phyloP scores from a whole-genome alignment of 2,113 vertebrate species.

The Notothenia coriiceps region DNA sequence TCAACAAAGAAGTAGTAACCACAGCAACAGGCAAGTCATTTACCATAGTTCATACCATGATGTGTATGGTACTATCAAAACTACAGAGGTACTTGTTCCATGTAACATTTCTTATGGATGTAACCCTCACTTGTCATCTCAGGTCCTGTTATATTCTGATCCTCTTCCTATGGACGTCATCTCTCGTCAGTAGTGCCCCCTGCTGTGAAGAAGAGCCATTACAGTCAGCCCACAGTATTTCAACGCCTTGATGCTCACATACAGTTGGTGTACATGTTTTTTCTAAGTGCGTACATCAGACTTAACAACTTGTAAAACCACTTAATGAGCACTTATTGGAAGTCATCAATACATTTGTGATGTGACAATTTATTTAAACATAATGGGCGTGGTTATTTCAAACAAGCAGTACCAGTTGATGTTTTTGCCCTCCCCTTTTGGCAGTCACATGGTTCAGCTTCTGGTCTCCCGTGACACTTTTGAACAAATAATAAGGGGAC shows the following conservation, averaged over 20 bases:
- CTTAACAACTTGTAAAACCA: not conserved
- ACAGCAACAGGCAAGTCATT: no score
- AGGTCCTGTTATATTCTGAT: not conserved
- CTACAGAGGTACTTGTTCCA: no score
- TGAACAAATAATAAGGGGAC: slow-evolving; percentile 66
- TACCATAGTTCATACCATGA: no score
- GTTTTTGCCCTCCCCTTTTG: slow-evolving; percentile 47
- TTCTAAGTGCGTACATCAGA: not conserved
- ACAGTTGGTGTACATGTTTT: not conserved
- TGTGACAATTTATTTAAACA: not conserved
- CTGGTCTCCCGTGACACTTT: slow-evolving; percentile 75
- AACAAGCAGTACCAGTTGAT: not conserved
- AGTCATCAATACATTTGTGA: not conserved
- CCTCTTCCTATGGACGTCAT: not conserved
- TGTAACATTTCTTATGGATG: not conserved
- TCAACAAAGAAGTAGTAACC: no score
- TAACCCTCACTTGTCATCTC: not conserved
- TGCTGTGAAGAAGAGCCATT: slow-evolving; percentile 9
- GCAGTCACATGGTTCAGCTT: slow-evolving; percentile 76
- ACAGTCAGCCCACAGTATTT: not conserved
- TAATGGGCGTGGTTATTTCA: slow-evolving; percentile 39
- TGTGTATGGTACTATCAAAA: no score
- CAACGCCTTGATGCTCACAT: not conserved
- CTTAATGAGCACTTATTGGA: no score
- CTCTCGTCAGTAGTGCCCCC: slow-evolving; percentile 22